Evolutionary conservation across 2,888 invertebrate genomes (phyloP).

Genomic region (Gisinianus flammeolus): DNA sequence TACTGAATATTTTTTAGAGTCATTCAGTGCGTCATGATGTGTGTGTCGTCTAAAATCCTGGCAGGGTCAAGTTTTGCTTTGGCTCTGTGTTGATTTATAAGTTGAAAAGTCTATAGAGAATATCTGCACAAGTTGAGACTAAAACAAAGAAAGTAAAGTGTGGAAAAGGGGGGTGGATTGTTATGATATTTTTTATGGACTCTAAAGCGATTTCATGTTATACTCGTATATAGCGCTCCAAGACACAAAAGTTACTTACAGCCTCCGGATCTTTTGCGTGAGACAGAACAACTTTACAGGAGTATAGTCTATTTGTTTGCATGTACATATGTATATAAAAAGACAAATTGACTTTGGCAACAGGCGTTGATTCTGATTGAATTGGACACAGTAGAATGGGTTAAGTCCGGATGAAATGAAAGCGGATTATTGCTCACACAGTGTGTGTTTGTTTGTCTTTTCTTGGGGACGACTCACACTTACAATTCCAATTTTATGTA

Average conservation of each 20-base stretch:
- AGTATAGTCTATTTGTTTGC: neutral
- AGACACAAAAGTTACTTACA: neutral
- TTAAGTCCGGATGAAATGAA: constrained; percentile 15
- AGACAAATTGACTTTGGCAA: neutral
- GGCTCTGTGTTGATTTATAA: too few relatives aligned
- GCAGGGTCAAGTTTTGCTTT: too few relatives aligned
- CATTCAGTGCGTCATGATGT: too few relatives aligned
- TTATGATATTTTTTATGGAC: neutral
- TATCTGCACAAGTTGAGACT: too few relatives aligned
- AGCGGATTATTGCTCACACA: constrained; percentile 8
- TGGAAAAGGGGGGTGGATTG: neutral
- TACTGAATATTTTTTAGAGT: too few relatives aligned
- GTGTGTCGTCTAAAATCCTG: too few relatives aligned
- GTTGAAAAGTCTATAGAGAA: too few relatives aligned
- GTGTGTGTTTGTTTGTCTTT: constrained; percentile 15
- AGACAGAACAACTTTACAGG: too few relatives aligned
- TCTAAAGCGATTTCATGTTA: neutral
- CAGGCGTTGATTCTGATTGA: constrained; percentile 8
- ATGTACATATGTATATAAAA: neutral
- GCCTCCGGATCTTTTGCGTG: neutral
- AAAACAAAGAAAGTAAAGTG: too few relatives aligned
- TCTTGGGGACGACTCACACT: neutral
- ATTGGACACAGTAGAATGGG: constrained; percentile 11
- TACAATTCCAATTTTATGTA: too few relatives aligned
- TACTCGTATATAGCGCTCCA: neutral